Base-by-base conservation (phyloP, 2,113 vertebrate genomes). In the Brachyistius frenatus region DNA sequence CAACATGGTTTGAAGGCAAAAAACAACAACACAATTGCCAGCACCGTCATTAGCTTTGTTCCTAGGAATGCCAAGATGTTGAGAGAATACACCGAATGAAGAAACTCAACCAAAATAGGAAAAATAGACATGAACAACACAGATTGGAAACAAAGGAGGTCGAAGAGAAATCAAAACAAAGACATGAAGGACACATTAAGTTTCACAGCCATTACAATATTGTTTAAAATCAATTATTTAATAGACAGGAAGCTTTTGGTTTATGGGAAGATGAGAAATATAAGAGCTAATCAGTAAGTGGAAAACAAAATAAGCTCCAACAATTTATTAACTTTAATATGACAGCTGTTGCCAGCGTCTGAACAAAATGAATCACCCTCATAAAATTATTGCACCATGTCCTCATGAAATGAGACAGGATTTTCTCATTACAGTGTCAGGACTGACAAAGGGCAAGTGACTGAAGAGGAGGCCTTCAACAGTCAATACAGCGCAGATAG, bases 381-480 rank as follows among this genome's bases (percentile, higher is more conserved):
- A 16, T 36, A 62, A 77, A 80, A 84, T 76, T 52, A 80, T 56
- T 68, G 36, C 63, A 73, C 36, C 66, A n/a, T 65, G 62, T 61
- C 49, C 61, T 47, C 63, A 76, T 85, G 39, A 85, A 89, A 81
- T 15, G 54, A 58, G 15, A 74, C 56, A 80, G 68, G 65, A 78
- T 70, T 88, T 84, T 78, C 61, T 86, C 55, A 73, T 86, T 80
- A 80, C 46, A 52, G 13, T 66, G 54, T 78, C 57, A 68, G 31
- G 56, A 52, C 61, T 71, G 70, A 80, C 73, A 80, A 79, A 84
- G 76, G 69, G 39, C 73, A 83, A 75, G 65, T 61, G 75, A 80
- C 55, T 75, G 69, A 76, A 73, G 68, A 81, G 36, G 49, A 85
- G 74, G 64, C 68, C 60, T 74, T 78, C 55, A 83, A 23, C 35